These are phyloP conservation scores for Shinisaurus crocodilurus DNA, from an alignment of 2,113 vertebrate species.

Conservation along the genomic window DNA sequence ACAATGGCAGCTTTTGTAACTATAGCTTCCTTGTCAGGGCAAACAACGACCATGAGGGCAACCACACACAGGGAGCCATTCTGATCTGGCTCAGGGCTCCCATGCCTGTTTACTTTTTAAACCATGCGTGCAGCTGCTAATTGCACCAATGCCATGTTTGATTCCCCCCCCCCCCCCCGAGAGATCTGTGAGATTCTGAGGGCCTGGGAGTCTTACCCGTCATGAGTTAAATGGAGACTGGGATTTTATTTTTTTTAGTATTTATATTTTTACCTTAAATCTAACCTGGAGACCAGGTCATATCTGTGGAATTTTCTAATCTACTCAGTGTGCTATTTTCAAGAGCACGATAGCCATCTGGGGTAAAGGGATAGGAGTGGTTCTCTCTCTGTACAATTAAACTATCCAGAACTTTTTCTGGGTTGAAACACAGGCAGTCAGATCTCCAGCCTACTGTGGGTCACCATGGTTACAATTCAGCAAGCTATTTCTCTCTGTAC, in stretches of 20 bases:
- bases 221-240: neutral
- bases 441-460: conserved; percentile 38
- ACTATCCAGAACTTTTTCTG: conserved; percentile 37
- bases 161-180: neutral
- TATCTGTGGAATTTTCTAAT: neutral
- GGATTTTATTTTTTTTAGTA: too few species aligned
- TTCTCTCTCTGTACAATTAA: conserved; percentile 6
- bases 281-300: neutral
- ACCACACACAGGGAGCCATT: too few species aligned
- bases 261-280: too few species aligned
- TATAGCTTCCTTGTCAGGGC: too few species aligned
- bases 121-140: neutral
- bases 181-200: neutral
- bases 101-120: too few species aligned
- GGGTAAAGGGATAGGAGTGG: neutral
- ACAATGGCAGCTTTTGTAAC: too few species aligned
- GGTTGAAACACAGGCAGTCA: conserved; percentile 43
- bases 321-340: neutral
- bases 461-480: conserved; percentile 77
- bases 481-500: conserved; percentile 53
- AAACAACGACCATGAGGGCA: too few species aligned
- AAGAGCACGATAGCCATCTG: neutral
- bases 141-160: neutral
- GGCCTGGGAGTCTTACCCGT: rapidly evolving
- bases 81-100: too few species aligned